These are phyloP conservation scores for Heliconius cydno DNA, from an alignment of 2,888 invertebrate genomes.

Conservation along the genomic window DNA sequence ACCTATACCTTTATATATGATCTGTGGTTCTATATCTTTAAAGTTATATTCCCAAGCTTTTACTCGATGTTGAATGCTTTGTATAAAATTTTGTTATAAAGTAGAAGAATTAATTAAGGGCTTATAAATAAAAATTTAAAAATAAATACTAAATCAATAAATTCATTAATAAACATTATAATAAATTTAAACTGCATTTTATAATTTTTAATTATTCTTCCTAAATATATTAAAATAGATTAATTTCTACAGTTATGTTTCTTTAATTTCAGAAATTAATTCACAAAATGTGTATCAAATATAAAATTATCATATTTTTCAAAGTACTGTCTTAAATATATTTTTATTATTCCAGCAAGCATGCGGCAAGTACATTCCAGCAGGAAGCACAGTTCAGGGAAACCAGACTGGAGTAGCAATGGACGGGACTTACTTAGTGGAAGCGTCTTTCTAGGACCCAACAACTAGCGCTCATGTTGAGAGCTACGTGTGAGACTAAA, in stretches of 20 bases:
- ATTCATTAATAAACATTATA: background rate
- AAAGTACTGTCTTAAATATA: conserved; percentile 13
- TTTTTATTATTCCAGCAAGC: conserved; percentile 85
- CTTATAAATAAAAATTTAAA: conserved; percentile 21
- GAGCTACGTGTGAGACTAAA: conserved; percentile 67
- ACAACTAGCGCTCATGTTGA: conserved; percentile 70
- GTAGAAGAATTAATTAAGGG: conserved; percentile 34
- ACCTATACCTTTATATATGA: conserved; percentile 41
- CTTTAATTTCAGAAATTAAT: background rate
- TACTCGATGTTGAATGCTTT: conserved; percentile 42
- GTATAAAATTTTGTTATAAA: conserved; percentile 29
- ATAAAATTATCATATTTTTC: background rate
- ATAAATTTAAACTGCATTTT: background rate
- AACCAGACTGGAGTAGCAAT: conserved; percentile 92
- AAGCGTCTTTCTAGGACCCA: conserved; percentile 89
- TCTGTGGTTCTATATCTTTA: conserved; percentile 36
- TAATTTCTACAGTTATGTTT: background rate
- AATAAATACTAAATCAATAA: background rate
- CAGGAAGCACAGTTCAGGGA: conserved; percentile 90
- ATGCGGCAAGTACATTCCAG: conserved; percentile 94
- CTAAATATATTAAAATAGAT: background rate
- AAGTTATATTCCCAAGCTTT: conserved; percentile 38
- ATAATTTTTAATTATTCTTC: background rate
- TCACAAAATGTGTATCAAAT: background rate
- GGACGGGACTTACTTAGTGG: conserved; percentile 93